These are phyloP conservation scores for Hymenochirus boettgeri DNA, from an alignment of 2,113 vertebrate genomes.

Conservation along the genomic window DNA sequence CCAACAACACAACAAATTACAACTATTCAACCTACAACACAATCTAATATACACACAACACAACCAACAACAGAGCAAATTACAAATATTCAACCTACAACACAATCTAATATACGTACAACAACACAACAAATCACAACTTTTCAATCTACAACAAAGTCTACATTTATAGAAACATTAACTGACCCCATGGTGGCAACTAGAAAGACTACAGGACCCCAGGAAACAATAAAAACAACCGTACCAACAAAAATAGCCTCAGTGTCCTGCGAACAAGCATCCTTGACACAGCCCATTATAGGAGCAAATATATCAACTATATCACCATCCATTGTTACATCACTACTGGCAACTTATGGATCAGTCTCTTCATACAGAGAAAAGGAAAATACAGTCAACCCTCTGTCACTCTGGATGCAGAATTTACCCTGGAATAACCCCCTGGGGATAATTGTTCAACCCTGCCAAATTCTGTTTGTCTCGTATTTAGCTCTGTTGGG, in stretches of 20 bases:
- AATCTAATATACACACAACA: slow-evolving; percentile 8
- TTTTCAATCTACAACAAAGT: background rate
- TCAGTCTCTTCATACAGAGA: accelerated
- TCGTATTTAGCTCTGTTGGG: slow-evolving; percentile 49
- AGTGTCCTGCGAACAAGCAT: too few species aligned
- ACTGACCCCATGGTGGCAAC: background rate
- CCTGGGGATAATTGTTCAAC: background rate
- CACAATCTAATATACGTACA: background rate
- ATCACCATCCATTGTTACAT: too few species aligned
- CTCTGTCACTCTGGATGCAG: accelerated
- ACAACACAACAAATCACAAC: slow-evolving; percentile 3
- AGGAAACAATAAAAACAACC: too few species aligned
- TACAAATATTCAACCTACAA: slow-evolving; percentile 2
- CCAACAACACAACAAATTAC: slow-evolving; percentile 29
- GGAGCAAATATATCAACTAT: too few species aligned
- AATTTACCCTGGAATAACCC: background rate
- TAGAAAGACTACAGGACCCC: background rate
- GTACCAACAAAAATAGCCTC: background rate
- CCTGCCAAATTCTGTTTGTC: slow-evolving; percentile 50
- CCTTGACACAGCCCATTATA: too few species aligned
- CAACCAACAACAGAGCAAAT: background rate
- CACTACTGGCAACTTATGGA: accelerated
- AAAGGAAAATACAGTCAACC: background rate
- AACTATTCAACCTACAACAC: background rate
- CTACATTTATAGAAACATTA: background rate